Evolutionary conservation across 2,797 vertebrate species (phyloP), one percentile per base, ranked within the genome.

Genomic region (Takifugu ocellatus): DNA sequence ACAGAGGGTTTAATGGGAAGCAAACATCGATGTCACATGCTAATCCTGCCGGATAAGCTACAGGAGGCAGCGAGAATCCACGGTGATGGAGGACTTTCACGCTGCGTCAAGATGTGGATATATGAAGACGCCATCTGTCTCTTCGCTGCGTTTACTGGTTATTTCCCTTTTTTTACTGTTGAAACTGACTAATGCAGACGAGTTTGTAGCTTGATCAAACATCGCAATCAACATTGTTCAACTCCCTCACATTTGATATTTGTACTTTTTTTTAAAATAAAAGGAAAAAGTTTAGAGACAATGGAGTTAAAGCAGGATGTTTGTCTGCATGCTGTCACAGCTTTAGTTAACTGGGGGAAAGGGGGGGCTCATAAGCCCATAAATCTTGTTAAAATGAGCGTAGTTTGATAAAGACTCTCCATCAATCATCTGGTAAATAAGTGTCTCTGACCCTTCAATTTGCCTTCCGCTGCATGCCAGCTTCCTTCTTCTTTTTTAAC

Each of bases 401-500:
- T 33, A 33, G n/a, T 54, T 61, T 49, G 49, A 45, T 33, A 39
- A 58, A 53, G 42, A 50, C 16, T 27, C 39, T 51, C 36, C 59
- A 44, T 66, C 27, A 42, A 67, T 61, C 51, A 51, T 61, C 11
- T 33, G 10, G 47, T 49, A 56, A 27, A 71, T 39, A 66, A 64
- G 29, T 26, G 21, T 61, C 50, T 70, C 39, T 47, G 49, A 73
- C 49, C 5, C 49, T 66, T 54, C 70, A 54, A 57, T 61, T 75
- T 14, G 36, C 36, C 36, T 39, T 39, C 36, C 14, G 36, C 12
- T 39, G 36, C 36, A 11, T 39, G 36, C 36, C 36, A 39, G 12
- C 36, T 2, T 39, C 10, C 5, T 2, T 39, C 14, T 36, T 12
- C 14, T 14, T 60, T 54, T 66, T 47, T 61, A 48, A 56, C 66